These are phyloP conservation scores for Theropithecus gelada DNA, from an alignment of 2,113 vertebrate species.

Conservation along the genomic window DNA sequence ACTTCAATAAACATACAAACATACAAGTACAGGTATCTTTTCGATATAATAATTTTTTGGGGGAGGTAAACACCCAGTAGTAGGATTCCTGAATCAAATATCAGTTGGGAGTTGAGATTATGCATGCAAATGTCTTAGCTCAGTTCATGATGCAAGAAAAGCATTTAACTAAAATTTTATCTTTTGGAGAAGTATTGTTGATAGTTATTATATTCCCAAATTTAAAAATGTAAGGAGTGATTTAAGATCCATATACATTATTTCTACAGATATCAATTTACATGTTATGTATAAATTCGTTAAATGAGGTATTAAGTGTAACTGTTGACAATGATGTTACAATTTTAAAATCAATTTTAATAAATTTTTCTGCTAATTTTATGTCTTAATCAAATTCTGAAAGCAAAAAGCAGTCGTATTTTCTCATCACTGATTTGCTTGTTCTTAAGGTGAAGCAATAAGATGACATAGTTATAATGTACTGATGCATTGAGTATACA, in stretches of 20 bases:
- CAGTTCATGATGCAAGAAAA: neutral
- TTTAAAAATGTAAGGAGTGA: neutral
- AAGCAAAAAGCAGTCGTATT: neutral
- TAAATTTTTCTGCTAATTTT: neutral
- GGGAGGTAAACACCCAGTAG: no score
- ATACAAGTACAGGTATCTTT: no score
- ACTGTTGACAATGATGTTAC: neutral
- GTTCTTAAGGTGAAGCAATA: neutral
- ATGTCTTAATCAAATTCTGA: neutral
- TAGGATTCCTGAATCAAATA: no score
- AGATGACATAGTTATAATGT: no score
- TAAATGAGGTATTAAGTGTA: neutral
- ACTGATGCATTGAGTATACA: neutral
- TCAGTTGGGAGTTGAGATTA: neutral
- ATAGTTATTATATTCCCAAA: neutral
- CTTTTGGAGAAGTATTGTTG: neutral
- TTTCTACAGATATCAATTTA: neutral
- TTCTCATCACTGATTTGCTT: neutral
- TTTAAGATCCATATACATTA: neutral
- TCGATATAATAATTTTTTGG: accelerated
- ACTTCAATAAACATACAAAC: no score
- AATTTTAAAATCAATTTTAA: neutral
- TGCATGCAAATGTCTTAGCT: neutral
- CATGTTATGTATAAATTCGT: neutral
- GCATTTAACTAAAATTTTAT: neutral